A percentile compares a stretch with the other conserved stretches of the same genome.
These are phyloP conservation scores for Henicopernis longicauda DNA, from an alignment of 2,113 vertebrate genomes.

Conservation along the genomic window DNA sequence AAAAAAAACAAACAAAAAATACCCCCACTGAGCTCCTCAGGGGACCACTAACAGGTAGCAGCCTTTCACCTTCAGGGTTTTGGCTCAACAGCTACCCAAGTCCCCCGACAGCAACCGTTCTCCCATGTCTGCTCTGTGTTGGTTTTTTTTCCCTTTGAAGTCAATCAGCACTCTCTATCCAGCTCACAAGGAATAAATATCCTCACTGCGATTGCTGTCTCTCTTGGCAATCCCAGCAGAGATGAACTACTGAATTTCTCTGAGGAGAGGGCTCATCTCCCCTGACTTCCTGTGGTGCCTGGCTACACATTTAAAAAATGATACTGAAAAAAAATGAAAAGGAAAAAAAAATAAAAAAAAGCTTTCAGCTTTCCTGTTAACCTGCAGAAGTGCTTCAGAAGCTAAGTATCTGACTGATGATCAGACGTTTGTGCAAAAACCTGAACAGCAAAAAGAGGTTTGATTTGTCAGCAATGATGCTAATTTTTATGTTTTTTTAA, in stretches of 20 bases:
- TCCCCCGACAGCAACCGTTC: neutral
- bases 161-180: neutral
- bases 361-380: neutral
- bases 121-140: neutral
- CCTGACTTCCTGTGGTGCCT: neutral
- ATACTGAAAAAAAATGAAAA: neutral
- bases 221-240: neutral
- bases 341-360: neutral
- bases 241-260: neutral
- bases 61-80: neutral
- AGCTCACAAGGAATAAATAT: neutral
- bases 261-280: neutral
- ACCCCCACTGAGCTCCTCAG: neutral
- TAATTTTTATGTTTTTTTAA: neutral
- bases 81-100: neutral
- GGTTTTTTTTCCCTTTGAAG: neutral
- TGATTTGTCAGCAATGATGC: neutral
- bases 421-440: neutral
- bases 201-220: accelerated
- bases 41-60: neutral
- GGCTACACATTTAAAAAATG: neutral
- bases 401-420: neutral
- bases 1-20: too few relatives aligned
- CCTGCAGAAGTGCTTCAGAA: neutral
- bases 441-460: neutral